Conservation (phyloP, 2,888 invertebrate genomes). For the Hyppa rectilinea region DNA sequence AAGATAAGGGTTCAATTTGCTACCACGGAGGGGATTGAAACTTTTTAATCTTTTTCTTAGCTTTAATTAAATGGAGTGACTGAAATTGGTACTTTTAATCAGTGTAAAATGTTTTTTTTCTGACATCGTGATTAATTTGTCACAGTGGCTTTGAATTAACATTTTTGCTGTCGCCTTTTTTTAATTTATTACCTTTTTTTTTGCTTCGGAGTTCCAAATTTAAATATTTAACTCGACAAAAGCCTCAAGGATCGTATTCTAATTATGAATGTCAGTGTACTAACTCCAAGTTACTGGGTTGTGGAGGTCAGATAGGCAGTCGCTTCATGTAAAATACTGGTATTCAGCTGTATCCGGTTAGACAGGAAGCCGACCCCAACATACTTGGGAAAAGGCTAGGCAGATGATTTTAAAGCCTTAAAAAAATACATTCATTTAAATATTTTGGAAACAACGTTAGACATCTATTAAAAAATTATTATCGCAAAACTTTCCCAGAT, state of each 20-base stretch:
- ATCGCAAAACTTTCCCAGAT: constrained; percentile 16
- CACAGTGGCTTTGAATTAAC: neutral
- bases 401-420: too few species aligned
- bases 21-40: neutral
- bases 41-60: constrained; percentile 31
- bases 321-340: too few species aligned
- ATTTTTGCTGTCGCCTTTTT: neutral
- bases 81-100: constrained; percentile 32
- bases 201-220: neutral
- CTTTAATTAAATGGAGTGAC: constrained; percentile 26
- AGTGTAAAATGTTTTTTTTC: constrained; percentile 17
- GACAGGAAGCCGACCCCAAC: too few species aligned
- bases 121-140: neutral
- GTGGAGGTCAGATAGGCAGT: too few species aligned
- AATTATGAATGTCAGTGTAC: neutral
- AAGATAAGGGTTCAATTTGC: constrained; percentile 37
- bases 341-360: too few species aligned
- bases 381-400: too few species aligned
- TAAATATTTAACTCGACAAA: neutral
- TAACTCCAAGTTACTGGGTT: neutral
- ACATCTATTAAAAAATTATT: neutral
- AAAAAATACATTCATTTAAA: neutral
- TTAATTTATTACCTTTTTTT: neutral
- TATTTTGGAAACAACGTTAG: neutral
- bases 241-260: neutral